Percentiles rank a stretch among this genome's conserved stretches.
phyloP scores from a whole-genome alignment of 2,888 invertebrate species.

The Nomada ferruginata region DNA sequence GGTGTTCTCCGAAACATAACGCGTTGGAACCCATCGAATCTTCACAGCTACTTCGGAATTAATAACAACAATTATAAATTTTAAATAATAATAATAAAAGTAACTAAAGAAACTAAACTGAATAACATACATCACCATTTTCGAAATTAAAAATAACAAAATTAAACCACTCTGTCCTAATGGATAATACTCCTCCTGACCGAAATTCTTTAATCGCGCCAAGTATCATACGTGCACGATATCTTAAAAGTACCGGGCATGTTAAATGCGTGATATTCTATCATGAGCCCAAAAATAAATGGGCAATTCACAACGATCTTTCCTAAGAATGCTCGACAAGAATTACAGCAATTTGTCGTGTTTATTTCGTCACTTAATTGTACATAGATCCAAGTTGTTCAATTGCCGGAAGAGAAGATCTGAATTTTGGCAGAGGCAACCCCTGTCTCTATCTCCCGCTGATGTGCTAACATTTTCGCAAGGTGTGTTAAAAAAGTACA shows the following conservation, averaged over 20 bases:
- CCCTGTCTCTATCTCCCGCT: not conserved
- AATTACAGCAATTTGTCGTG: not conserved
- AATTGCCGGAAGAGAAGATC: not conserved
- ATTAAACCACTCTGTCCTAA: too few species aligned
- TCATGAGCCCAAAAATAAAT: not conserved
- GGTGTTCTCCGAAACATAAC: constrained; percentile 68
- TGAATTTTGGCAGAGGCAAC: constrained; percentile 14
- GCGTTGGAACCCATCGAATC: constrained; percentile 30
- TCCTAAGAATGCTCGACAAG: not conserved
- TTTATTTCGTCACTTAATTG: constrained; percentile 13
- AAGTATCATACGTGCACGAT: not conserved
- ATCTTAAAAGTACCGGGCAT: not conserved
- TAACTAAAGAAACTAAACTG: too few species aligned
- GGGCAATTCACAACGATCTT: not conserved
- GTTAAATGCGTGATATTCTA: not conserved
- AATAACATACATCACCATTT: too few species aligned
- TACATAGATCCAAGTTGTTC: not conserved
- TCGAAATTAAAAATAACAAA: too few species aligned
- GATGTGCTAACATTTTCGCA: constrained; percentile 30
- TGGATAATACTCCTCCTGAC: too few species aligned
- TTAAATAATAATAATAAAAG: too few species aligned
- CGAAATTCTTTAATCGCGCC: not conserved
- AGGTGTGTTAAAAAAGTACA: constrained; percentile 36
- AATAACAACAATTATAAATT: not conserved
- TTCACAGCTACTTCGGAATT: not conserved